Base-by-base conservation (phyloP, 2,113 vertebrate species). In the Gulo gulo region DNA sequence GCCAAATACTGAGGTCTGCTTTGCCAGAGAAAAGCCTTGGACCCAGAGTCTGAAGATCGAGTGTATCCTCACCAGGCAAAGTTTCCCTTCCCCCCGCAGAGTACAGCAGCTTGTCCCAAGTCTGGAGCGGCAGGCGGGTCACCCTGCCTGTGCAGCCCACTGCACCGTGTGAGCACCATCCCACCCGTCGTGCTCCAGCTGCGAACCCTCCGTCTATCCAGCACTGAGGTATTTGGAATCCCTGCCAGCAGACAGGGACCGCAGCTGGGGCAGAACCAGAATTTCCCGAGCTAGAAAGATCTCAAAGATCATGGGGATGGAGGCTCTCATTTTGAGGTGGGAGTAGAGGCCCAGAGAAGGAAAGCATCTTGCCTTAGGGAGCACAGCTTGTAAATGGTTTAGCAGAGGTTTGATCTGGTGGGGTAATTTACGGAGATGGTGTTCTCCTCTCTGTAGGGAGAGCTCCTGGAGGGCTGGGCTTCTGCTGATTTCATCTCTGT, bases 81-180 rank as follows among this genome's bases (percentile, higher is more conserved):
- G 6, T 29, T 21, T 18, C 21, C 21, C 21, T 24, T 16, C 47
- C 16, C 39, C 39, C 2, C 8, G 0, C 7, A 4, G 50, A 9
- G 8, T 3, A 1, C 0, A 14, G n/a, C 0, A 1, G 18, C 16
- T 6, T 26, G 65, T n/a, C 34, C 34, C 8, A 34, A 39, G 73
- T 12, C 52, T 36, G n/a, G 14, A 47, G 7, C 7, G 16, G 12
- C 20, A 21, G 52, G 63, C 8, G 4, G 34, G 34, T 34, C 65
- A 7, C 8, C 3, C 74, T n/a, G 15, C 39, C 34, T 23, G 23
- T 39, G 55, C 39, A 45, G 50, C 26, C 16, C 3, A 4, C 55
- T 2, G 39, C 36, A 8, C 2, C 47, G 47, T 0, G 13, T 16
- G 1, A 8, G n/a, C 2, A 26, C 42, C 83, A 24, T 26, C 11